A percentile compares a stretch with the other conserved stretches of the same genome.
Evolutionary conservation across 2,888 invertebrate species (phyloP).

Genomic region (Xestia rhomboidea): DNA sequence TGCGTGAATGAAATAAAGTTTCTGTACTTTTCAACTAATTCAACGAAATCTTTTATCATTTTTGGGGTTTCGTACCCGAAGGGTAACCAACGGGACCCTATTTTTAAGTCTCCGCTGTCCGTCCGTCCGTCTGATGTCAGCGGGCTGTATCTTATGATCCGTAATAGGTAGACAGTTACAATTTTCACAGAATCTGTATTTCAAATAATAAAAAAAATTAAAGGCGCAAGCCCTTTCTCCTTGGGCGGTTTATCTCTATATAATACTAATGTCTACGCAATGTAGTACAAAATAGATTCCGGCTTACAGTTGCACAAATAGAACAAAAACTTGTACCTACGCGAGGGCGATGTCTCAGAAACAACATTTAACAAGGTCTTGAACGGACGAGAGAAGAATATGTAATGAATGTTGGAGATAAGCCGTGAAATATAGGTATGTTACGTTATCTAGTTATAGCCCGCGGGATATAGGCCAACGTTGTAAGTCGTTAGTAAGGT

Average conservation of each 20-base stretch:
- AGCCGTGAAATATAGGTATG: constrained; percentile 36
- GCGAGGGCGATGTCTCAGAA: constrained; percentile 35
- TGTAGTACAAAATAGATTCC: neutral
- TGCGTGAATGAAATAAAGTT: neutral
- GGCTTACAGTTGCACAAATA: constrained; percentile 26
- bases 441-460: constrained; percentile 34
- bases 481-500: constrained; percentile 32
- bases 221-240: too few species aligned
- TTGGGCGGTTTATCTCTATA: neutral
- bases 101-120: too few species aligned
- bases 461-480: constrained; percentile 31
- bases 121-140: too few species aligned
- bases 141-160: too few species aligned
- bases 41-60: neutral
- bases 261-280: neutral
- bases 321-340: constrained; percentile 34
- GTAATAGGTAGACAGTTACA: too few species aligned
- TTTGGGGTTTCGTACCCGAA: too few species aligned
- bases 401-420: constrained; percentile 49
- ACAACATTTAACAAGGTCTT: constrained; percentile 53
- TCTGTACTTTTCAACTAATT: neutral
- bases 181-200: too few species aligned
- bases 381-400: constrained; percentile 42
- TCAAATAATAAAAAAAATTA: too few species aligned
- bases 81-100: too few species aligned